Evolutionary conservation across 1,140 invertebrate species (phyloP).

Genomic region (Babylonia areolata): DNA sequence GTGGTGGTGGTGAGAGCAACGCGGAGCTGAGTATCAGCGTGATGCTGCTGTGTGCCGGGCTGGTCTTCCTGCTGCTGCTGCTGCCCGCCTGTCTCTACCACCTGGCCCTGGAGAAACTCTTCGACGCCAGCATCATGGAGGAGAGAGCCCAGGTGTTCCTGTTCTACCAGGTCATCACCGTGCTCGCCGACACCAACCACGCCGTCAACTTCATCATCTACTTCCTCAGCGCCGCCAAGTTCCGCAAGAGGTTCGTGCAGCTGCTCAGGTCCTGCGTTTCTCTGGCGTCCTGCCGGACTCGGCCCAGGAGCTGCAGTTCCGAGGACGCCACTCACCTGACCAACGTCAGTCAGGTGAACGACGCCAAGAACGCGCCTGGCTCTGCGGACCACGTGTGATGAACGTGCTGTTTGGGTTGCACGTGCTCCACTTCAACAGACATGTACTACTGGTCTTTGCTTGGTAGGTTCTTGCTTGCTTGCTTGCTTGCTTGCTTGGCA

Average conservation of each 20-base stretch:
- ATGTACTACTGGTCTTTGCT: too few species aligned
- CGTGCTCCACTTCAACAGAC: too few species aligned
- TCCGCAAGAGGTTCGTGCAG: constrained; percentile 42
- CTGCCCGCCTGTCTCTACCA: constrained; percentile 44
- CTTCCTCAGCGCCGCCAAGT: constrained; percentile 42
- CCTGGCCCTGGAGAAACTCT: neutral
- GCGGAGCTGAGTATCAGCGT: constrained; percentile 41
- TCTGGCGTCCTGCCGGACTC: neutral
- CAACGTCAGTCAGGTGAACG: neutral
- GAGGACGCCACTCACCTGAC: neutral
- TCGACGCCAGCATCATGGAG: neutral
- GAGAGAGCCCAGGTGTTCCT: neutral
- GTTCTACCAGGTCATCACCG: constrained; percentile 34
- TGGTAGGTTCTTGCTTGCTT: too few species aligned
- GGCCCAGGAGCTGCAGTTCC: neutral
- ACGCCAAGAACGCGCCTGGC: neutral
- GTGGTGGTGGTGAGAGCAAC: neutral
- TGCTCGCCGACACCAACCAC: constrained; percentile 44
- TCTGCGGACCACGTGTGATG: neutral
- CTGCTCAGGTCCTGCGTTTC: neutral
- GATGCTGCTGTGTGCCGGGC: constrained; percentile 46
- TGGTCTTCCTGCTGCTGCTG: constrained; percentile 42
- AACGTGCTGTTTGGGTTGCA: too few species aligned
- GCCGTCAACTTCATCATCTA: constrained; percentile 55
- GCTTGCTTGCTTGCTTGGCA: too few species aligned